A percentile compares a stretch with the other conserved stretches of the same genome.
phyloP scores from a whole-genome alignment of 2,888 invertebrate species.

The Cerceris ruficornis region DNA sequence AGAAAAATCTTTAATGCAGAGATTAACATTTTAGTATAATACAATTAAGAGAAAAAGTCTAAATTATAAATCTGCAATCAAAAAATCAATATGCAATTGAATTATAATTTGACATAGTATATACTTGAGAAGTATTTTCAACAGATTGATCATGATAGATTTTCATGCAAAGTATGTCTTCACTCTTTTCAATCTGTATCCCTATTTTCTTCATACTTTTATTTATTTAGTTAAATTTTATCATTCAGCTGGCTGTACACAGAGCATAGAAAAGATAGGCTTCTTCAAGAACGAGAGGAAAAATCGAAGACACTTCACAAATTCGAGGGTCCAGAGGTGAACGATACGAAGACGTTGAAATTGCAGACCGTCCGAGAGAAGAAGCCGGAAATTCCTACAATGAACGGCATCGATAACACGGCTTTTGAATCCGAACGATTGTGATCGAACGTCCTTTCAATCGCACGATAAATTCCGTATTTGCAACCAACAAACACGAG shows the following conservation, averaged over 20 bases:
- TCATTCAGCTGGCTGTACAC: conserved; percentile 86
- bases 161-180: too few relatives aligned
- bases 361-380: conserved; percentile 68
- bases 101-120: too few relatives aligned
- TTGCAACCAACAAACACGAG: not conserved
- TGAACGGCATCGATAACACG: conserved; percentile 79
- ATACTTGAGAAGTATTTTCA: too few relatives aligned
- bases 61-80: too few relatives aligned
- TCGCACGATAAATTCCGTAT: not conserved
- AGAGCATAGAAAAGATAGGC: conserved; percentile 85
- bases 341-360: conserved; percentile 80
- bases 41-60: too few relatives aligned
- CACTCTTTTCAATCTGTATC: not conserved
- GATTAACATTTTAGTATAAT: too few relatives aligned
- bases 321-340: conserved; percentile 71
- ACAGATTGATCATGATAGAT: too few relatives aligned
- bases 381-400: conserved; percentile 77
- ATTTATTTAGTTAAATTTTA: conserved; percentile 23
- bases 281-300: conserved; percentile 64
- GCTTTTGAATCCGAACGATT: conserved; percentile 80
- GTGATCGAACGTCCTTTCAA: conserved; percentile 45
- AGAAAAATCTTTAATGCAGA: too few relatives aligned
- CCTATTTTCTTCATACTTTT: not conserved
- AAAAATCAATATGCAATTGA: too few relatives aligned
- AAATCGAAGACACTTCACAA: conserved; percentile 70